Evolutionary conservation across 2,888 invertebrate species (phyloP).

Genomic region (Eristalis tenax): DNA sequence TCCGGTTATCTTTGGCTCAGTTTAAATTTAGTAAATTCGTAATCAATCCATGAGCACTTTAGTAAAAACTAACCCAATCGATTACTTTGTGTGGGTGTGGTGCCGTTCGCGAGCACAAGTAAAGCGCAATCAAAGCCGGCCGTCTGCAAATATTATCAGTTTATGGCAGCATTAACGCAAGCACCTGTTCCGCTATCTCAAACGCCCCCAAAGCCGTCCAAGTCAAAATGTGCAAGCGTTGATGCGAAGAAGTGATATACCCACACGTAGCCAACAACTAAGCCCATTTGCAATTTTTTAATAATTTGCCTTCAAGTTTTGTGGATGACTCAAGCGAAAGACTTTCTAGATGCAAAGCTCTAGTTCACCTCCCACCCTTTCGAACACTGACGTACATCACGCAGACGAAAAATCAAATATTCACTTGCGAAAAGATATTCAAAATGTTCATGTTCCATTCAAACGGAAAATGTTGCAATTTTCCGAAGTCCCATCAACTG

Average conservation of each 20-base stretch:
- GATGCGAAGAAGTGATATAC: too few relatives aligned
- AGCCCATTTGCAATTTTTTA: too few relatives aligned
- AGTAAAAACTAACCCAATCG: not conserved
- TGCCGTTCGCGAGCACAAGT: not conserved
- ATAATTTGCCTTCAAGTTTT: too few relatives aligned
- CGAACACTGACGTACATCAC: not conserved
- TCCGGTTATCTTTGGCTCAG: not conserved
- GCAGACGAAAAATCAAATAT: not conserved
- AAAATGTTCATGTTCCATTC: not conserved
- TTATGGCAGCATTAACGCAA: not conserved
- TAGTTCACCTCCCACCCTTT: not conserved
- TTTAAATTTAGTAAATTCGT: not conserved
- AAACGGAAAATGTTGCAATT: slow-evolving; percentile 38
- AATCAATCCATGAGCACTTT: not conserved
- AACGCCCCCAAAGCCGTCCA: not conserved
- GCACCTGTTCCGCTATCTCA: not conserved
- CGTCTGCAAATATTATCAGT: not conserved
- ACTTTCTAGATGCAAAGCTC: too few relatives aligned
- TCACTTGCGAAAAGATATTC: not conserved
- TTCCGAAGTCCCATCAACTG: slow-evolving; percentile 22
- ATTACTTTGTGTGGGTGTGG: not conserved
- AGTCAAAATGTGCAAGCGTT: too few relatives aligned
- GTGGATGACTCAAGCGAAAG: too few relatives aligned
- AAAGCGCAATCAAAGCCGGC: not conserved
- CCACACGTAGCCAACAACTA: too few relatives aligned